Evolutionary conservation across 2,888 invertebrate genomes (phyloP).

Genomic region (Agrotis segetum): DNA sequence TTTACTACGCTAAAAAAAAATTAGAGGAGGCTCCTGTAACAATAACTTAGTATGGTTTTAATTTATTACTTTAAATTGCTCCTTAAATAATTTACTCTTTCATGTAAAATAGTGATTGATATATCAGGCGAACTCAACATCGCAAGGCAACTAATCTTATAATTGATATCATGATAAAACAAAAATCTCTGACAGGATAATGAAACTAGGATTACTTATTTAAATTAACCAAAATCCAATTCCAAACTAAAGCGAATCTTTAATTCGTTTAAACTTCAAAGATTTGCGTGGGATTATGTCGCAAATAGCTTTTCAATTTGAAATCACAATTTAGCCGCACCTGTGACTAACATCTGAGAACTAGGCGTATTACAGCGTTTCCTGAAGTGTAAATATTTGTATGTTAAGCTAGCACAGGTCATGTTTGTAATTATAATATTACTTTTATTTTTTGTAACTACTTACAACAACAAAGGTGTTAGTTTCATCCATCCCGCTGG

Average conservation of each 20-base stretch:
- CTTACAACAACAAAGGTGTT: too few species aligned
- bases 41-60: too few species aligned
- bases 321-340: not conserved
- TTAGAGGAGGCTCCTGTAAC: too few species aligned
- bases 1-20: too few species aligned
- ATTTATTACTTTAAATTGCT: too few species aligned
- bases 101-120: too few species aligned
- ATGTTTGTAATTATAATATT: slow-evolving; percentile 1
- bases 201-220: not conserved
- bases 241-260: not conserved
- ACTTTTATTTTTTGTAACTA: not conserved
- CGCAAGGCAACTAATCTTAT: too few species aligned
- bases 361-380: not conserved
- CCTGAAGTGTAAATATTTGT: slow-evolving; percentile 4
- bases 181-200: not conserved
- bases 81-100: too few species aligned
- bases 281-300: not conserved
- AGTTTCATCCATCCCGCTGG: too few species aligned
- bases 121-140: too few species aligned
- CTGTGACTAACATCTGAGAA: slow-evolving; percentile 2
- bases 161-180: not conserved
- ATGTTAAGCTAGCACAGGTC: not conserved
- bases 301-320: not conserved
- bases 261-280: not conserved
- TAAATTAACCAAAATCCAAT: not conserved